Base-by-base conservation (phyloP, 2,888 invertebrate species). In the Heptascelio sp. region DNA sequence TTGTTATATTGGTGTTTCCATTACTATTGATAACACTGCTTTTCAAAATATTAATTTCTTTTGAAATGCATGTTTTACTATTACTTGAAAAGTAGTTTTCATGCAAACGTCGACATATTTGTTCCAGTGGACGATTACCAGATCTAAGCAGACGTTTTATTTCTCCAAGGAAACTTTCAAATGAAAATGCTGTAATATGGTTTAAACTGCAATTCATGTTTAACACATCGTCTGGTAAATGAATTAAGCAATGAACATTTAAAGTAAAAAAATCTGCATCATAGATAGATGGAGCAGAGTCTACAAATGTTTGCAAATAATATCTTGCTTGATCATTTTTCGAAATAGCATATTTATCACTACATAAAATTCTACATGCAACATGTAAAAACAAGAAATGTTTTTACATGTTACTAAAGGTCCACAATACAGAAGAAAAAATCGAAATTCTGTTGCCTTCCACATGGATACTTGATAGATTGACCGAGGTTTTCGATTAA, bases 131-230 rank as follows among this genome's bases (percentile, higher is more conserved):
- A 8, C 17, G 13, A 43, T 43, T 43, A 13, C 43, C 43, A 43
- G 43, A 43, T 43, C 43, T 43, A 43, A 43, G 43, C 43, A 43
- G 34, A 43, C 37, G 30, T 23, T 80, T 75, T 9, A 72, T 2
- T 23, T 62, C 21, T 5, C 62, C 62, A 25, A 72, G 51, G 34
- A 53, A 62, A 60, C 15, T 72, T 17, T 72, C 72, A 62, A 62
- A 62, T 4, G 53, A 30, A 37, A 72, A 72, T 21, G 72, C 72
- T 30, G 57, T 72, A 2, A 60, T 21, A 15, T 19, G 49, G 51
- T 53, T 70, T 37, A 70, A 51, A 46, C 49, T 57, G 23, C 64
- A 64, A 46, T 65, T 46, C 57, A 75, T 75, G 57, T 65, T 75
- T 57, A 43, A 15, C 15, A 51, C 65, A 43, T 73, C 53, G 25